Conservation (phyloP, 2,888 invertebrate genomes). For the Sthenelais limicola region DNA sequence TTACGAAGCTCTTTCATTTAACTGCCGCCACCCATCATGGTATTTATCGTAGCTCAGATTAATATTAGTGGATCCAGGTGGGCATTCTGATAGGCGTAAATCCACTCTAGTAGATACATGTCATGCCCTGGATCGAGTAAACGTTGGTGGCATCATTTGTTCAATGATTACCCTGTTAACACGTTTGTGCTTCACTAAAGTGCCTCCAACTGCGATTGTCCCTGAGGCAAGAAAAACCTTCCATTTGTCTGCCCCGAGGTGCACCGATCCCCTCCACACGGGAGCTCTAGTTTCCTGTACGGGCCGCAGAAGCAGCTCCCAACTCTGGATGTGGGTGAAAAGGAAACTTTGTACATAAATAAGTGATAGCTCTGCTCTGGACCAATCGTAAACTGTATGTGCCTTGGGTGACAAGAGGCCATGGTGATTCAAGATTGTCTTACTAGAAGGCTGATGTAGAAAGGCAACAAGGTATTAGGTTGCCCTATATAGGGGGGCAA, state of each 20-base stretch:
- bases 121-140: too few relatives aligned
- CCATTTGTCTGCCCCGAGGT: constrained; percentile 10
- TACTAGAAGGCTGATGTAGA: too few relatives aligned
- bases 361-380: neutral
- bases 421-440: too few relatives aligned
- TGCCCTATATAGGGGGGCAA: too few relatives aligned
- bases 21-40: too few relatives aligned
- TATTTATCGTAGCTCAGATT: too few relatives aligned
- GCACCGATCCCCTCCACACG: constrained; percentile 17
- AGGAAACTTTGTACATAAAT: constrained; percentile 23
- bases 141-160: too few relatives aligned
- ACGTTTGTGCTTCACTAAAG: constrained; percentile 25
- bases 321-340: neutral
- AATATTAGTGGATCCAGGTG: too few relatives aligned
- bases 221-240: constrained; percentile 7
- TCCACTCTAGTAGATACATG: too few relatives aligned
- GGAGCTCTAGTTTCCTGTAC: constrained; percentile 15
- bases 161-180: constrained; percentile 29
- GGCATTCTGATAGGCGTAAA: too few relatives aligned
- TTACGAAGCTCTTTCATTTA: too few relatives aligned
- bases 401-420: constrained; percentile 18
- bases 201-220: constrained; percentile 5
- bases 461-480: too few relatives aligned
- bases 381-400: constrained; percentile 20
- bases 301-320: constrained; percentile 3